A percentile compares a stretch with the other conserved stretches of the same genome.
phyloP scores from a whole-genome alignment of 2,113 vertebrate genomes.

The Pseudonaja textilis region DNA sequence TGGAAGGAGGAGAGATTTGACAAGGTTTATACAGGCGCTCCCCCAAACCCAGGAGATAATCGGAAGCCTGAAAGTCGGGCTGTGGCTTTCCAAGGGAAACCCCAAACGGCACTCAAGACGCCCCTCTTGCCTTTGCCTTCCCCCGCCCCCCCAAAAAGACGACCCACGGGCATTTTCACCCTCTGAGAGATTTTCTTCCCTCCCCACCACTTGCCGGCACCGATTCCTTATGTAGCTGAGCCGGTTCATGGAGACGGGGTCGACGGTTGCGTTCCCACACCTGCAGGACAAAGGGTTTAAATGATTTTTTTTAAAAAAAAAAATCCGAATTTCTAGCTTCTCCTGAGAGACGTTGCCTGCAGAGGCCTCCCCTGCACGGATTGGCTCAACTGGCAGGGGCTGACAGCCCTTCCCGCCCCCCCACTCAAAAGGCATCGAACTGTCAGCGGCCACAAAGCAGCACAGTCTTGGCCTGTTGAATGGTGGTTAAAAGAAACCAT shows the following conservation, averaged over 20 bases:
- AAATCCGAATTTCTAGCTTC: no score
- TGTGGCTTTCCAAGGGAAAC: background rate
- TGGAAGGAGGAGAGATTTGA: constrained; percentile 40
- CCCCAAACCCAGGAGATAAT: background rate
- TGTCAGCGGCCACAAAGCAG: background rate
- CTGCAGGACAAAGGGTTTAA: constrained; percentile 54
- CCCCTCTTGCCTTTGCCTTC: no score
- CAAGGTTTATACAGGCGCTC: background rate
- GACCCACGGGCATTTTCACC: background rate
- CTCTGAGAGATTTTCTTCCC: background rate
- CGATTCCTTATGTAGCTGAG: constrained; percentile 87
- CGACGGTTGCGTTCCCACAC: constrained; percentile 83
- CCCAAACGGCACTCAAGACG: background rate
- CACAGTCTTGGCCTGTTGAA: background rate
- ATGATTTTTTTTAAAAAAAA: no score
- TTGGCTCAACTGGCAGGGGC: background rate
- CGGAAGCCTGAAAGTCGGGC: background rate
- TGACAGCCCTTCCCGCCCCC: background rate
- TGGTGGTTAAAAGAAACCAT: background rate
- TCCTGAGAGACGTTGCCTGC: background rate
- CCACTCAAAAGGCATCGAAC: background rate
- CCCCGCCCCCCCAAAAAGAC: background rate
- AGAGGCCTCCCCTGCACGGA: background rate
- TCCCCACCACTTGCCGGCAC: constrained; percentile 76
- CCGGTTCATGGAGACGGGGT: constrained; percentile 84